Percentiles rank a stretch among this genome's conserved stretches.
Conservation (phyloP, 1,140 invertebrate genomes). For the Drosophila nebulosa region DNA sequence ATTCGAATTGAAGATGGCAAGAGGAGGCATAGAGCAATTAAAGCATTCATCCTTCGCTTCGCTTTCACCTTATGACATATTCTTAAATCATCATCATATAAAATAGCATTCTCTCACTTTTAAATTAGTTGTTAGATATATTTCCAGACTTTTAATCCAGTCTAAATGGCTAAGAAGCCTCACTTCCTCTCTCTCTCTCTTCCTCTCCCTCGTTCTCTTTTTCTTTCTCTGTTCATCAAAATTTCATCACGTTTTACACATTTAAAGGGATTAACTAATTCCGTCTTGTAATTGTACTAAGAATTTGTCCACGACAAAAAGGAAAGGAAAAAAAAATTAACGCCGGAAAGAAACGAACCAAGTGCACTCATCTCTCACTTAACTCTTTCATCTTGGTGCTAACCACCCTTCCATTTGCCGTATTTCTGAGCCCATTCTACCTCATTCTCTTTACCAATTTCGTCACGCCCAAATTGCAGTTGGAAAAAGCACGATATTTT, state of each 20-base stretch:
- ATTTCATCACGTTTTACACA: conserved; percentile 44
- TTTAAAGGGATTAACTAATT: conserved; percentile 51
- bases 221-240: neutral
- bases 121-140: neutral
- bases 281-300: conserved; percentile 30
- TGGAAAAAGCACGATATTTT: conserved; percentile 46
- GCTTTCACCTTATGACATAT: neutral
- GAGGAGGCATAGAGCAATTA: neutral
- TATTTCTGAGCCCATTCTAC: neutral
- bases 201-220: too few species aligned
- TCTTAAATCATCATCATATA: neutral
- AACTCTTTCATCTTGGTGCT: conserved; percentile 31
- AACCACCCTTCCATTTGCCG: conserved; percentile 11
- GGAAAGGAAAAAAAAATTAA: neutral
- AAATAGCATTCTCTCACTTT: neutral
- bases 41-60: neutral
- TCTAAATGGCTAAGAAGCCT: neutral
- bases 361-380: conserved; percentile 11
- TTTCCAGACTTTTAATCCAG: neutral
- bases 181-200: neutral
- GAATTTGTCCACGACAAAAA: conserved; percentile 6
- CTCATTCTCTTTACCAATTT: conserved; percentile 21
- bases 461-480: conserved; percentile 59
- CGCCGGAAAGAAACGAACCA: neutral
- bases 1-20: conserved; percentile 4